Percentiles rank a stretch among this genome's conserved stretches.
These are phyloP conservation scores for Motacilla alba DNA, from an alignment of 2,113 vertebrate species.

Conservation along the genomic window DNA sequence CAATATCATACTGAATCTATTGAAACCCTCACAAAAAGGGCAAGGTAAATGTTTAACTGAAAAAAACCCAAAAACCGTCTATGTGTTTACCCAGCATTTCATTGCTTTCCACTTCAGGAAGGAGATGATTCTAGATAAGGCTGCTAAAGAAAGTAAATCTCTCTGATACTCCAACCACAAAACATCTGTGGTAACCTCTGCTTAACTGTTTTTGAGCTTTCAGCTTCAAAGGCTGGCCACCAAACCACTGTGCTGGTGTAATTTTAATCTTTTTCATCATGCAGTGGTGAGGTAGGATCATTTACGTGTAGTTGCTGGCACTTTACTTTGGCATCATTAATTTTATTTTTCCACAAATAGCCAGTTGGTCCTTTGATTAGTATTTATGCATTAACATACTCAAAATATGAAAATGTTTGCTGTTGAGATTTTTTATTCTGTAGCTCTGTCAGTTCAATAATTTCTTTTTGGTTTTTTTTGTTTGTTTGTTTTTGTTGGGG, in stretches of 20 bases:
- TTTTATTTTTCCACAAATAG: not conserved
- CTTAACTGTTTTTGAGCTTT: not conserved
- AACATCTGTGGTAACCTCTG: not conserved
- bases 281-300: not conserved
- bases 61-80: not conserved
- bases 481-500: not conserved
- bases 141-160: not conserved
- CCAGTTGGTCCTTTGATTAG: not conserved
- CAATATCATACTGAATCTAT: not conserved
- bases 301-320: not conserved
- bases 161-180: not conserved
- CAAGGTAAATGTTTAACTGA: not conserved
- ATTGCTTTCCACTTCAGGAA: not conserved
- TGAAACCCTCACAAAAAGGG: not conserved
- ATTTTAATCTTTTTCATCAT: not conserved
- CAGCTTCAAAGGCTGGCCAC: not conserved
- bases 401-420: not conserved
- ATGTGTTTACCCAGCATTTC: conserved; percentile 4
- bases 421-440: not conserved
- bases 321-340: not conserved
- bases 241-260: not conserved
- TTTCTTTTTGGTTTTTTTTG: not conserved
- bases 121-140: not conserved
- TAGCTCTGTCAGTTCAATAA: not conserved
- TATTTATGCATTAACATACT: not conserved